Base-by-base conservation (phyloP, 2,113 vertebrate genomes). In the Enhydra lutris region DNA sequence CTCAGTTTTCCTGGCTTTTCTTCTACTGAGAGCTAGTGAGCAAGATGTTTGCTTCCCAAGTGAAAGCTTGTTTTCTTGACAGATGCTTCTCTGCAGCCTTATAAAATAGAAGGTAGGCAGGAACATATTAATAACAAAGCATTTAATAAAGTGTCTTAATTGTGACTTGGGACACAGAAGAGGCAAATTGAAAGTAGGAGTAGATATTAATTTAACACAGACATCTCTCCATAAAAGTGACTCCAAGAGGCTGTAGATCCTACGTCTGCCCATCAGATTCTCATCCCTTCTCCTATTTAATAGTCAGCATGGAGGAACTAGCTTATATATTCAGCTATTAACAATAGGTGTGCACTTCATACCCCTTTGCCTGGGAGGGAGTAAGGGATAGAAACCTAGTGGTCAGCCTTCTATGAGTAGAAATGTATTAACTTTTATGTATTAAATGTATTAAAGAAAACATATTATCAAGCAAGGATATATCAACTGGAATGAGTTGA, bases 181-280 rank as follows among this genome's bases (percentile, higher is more conserved):
- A 82, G 67, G 89, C 15, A 95, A 21, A 88, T 18, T 78, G 12
- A 96, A 97, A 97, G 82, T 76, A 87, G 55, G 93, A 84, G 29
- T 73, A 24, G 50, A 47, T 3, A 42, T 36, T 69, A 31, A 34
- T 50, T 78, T 50, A 80, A 14, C 21, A 57, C 3, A 50, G 42
- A 88, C 15, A 23, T 85, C 14, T 91, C 31, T 84, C 42, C 14
- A 9, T 26, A 24, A 24, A 59, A 61, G 36, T 79, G n/a, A 39
- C 67, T 82, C 36, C 34, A 82, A 74, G 63, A 71, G 59, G 17
- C 24, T 45, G 12, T 36, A 50, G 17, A 55, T 23, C 21, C 26
- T 29, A 42, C 21, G 4, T 57, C 31, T 63, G 34, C 23, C 14
- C 45, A 18, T 85, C 1, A 0, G 6, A 55, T 36, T 24, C 29